Evolutionary conservation across 2,888 invertebrate species (phyloP), one percentile per base, ranked within the genome.

Genomic region (Ichneumoninae sp.): DNA sequence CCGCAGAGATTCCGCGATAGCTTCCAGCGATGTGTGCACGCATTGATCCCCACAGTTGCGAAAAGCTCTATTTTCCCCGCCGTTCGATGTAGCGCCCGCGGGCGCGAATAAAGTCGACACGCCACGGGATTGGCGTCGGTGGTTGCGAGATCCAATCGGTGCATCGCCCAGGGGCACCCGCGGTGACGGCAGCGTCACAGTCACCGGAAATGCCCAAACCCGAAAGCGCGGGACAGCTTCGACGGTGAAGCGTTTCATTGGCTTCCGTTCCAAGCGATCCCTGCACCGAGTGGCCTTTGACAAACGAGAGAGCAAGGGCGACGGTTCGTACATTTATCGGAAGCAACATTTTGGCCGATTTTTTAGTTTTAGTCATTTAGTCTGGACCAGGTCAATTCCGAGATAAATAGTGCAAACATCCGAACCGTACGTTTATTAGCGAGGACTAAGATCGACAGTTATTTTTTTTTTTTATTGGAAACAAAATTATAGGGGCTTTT

Each of bases 101-200:
- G 87, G 86, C 79, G 65, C 77, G 80, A 77, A 85, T 85, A 65
- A 83, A 77, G 83, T 85, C 50, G 57, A 66, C 69, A 63, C 57
- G 70, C 50, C 75, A 54, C 54, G 71, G 76, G 71, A 63, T 78
- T 78, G 68, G 57, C 69, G 65, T 78, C 75, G 86, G 87, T 87
- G 85, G 85, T 87, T 86, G 89, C 86, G 87, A 86, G 89, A 90
- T 91, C 88, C 88, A 90, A 91, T 91, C 89, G 90, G 87, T 86
- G 86, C 86, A 87, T 82, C 74, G 88, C 91, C 89, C 77, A 66
- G 87, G 90, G 88, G 63, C 77, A 83, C 26, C 60, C 44, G 22
- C 74, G 50, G 57, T 47, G 65, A 60, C 71, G 69, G 65, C 80
- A 84, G 63, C 77, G 30, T 60, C 47, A 50, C 57, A 52, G 54